phyloP scores from a whole-genome alignment of 2,888 invertebrate genomes.

The Erebia palarica region DNA sequence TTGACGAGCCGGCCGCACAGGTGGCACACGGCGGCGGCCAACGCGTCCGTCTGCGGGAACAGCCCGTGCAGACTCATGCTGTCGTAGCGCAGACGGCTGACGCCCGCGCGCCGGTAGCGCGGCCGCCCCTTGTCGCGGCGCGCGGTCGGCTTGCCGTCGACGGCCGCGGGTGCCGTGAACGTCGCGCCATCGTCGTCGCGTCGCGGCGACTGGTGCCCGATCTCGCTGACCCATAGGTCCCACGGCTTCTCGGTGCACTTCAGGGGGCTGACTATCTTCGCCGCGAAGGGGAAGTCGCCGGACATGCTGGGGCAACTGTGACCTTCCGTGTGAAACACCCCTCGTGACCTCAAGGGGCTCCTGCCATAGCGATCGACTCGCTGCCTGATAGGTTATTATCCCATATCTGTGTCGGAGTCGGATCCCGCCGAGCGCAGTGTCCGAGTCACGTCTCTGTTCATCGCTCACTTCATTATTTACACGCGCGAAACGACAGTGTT shows the following conservation, averaged over 20 bases:
- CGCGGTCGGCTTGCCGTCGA: slow-evolving; percentile 59
- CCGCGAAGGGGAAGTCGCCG: slow-evolving; percentile 68
- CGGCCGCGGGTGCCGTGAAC: slow-evolving; percentile 60
- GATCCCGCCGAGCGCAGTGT: slow-evolving; percentile 56
- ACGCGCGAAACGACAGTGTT: slow-evolving; percentile 64
- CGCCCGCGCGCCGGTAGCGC: slow-evolving; percentile 69
- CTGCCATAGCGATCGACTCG: slow-evolving; percentile 71
- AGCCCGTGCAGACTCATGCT: slow-evolving; percentile 90
- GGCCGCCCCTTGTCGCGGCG: slow-evolving; percentile 55
- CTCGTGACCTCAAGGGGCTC: slow-evolving; percentile 66
- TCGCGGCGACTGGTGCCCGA: slow-evolving; percentile 74
- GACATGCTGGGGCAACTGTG: slow-evolving; percentile 70
- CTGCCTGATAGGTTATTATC: slow-evolving; percentile 80
- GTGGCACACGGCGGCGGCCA: slow-evolving; percentile 90
- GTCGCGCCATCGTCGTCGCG: slow-evolving; percentile 64
- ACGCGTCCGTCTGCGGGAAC: slow-evolving; percentile 89
- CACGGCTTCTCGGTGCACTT: slow-evolving; percentile 79
- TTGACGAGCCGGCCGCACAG: slow-evolving; percentile 89
- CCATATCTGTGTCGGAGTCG: slow-evolving; percentile 68
- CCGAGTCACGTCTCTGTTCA: slow-evolving; percentile 69
- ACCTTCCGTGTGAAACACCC: slow-evolving; percentile 54
- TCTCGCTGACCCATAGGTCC: slow-evolving; percentile 78
- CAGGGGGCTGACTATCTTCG: slow-evolving; percentile 73
- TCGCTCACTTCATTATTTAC: slow-evolving; percentile 70
- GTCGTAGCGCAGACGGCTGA: slow-evolving; percentile 79